A percentile compares a stretch with the other conserved stretches of the same genome.
Evolutionary conservation across 2,888 invertebrate species (phyloP).

Genomic region (Rhamnusium bicolor): DNA sequence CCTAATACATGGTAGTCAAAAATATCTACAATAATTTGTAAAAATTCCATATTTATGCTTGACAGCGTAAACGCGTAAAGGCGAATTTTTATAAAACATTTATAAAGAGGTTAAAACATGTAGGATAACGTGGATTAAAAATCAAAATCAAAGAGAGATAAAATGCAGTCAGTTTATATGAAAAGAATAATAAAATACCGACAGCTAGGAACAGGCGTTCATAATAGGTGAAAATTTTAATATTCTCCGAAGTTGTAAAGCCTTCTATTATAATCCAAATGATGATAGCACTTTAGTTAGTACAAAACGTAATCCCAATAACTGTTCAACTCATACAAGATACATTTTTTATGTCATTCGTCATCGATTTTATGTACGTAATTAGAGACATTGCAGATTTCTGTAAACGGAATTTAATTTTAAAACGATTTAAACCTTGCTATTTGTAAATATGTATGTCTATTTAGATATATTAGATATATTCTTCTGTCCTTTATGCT

Average conservation of each 20-base stretch:
- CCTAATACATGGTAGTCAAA: too few relatives aligned
- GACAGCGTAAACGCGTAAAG: background rate
- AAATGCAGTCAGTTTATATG: background rate
- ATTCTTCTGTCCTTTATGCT: too few relatives aligned
- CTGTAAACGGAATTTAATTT: too few relatives aligned
- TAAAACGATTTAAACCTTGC: too few relatives aligned
- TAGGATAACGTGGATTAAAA: background rate
- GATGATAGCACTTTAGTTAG: background rate
- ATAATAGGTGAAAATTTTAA: background rate
- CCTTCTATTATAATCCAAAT: background rate
- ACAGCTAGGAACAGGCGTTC: background rate
- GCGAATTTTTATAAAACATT: constrained; percentile 10
- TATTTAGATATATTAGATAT: too few relatives aligned
- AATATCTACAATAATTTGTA: too few relatives aligned
- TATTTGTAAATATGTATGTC: too few relatives aligned
- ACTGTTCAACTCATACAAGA: background rate
- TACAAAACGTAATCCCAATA: too few relatives aligned
- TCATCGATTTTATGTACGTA: too few relatives aligned
- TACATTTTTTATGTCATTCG: background rate
- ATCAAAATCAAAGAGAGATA: constrained; percentile 14
- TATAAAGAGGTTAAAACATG: background rate
- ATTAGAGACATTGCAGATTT: too few relatives aligned
- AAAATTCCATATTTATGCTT: background rate
- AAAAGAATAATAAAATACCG: constrained; percentile 3
- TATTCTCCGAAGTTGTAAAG: background rate